Percentiles rank a stretch among this genome's conserved stretches.
phyloP scores from a whole-genome alignment of 2,888 invertebrate species.

The Malthinus seriepunctatus region DNA sequence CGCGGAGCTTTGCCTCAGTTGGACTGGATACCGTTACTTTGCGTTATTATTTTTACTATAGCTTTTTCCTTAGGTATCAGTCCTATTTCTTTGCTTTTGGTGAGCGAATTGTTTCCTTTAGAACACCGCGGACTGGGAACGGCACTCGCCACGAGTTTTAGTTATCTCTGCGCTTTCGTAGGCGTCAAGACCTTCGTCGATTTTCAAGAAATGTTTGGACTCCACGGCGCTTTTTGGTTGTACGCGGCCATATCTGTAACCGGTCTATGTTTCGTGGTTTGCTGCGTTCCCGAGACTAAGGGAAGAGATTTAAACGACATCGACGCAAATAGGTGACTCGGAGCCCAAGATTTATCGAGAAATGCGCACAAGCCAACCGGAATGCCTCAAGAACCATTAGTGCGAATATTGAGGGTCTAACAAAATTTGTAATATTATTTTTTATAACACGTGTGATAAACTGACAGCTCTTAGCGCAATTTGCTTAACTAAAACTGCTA shows the following conservation, averaged over 20 bases:
- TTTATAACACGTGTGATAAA: background rate
- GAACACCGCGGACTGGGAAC: constrained; percentile 86
- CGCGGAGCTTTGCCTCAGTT: constrained; percentile 58
- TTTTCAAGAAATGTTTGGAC: constrained; percentile 72
- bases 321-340: constrained; percentile 62
- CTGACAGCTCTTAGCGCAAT: background rate
- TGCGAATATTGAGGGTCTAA: constrained; percentile 22
- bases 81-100: constrained; percentile 84
- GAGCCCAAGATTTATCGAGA: constrained; percentile 8
- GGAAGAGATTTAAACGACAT: constrained; percentile 89
- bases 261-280: constrained; percentile 81
- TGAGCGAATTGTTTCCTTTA: constrained; percentile 81
- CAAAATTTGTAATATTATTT: background rate
- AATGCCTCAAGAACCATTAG: constrained; percentile 21
- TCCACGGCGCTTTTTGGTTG: constrained; percentile 87
- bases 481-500: no score
- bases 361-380: constrained; percentile 27
- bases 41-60: constrained; percentile 81
- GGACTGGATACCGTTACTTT: constrained; percentile 83
- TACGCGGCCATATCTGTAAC: constrained; percentile 82
- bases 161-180: constrained; percentile 84
- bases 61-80: constrained; percentile 88
- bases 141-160: constrained; percentile 83
- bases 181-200: constrained; percentile 87
- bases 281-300: constrained; percentile 89